Percentiles rank a stretch among this genome's conserved stretches.
Evolutionary conservation across 2,113 vertebrate species (phyloP).

Genomic region (Dromas ardeola): DNA sequence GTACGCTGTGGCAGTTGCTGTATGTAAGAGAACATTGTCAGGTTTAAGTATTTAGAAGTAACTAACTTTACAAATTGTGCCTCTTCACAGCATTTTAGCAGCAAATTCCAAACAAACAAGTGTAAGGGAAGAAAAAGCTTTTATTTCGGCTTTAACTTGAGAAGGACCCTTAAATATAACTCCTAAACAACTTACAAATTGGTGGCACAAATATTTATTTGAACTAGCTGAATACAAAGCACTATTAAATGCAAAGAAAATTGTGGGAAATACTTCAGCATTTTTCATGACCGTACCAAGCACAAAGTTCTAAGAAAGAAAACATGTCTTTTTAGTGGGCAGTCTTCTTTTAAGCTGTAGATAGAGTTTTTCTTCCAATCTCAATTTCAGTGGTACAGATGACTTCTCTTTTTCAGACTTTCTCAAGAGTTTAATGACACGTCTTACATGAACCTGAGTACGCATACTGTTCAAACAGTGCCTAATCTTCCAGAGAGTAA

Average conservation of each 20-base stretch:
- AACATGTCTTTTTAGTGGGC: neutral
- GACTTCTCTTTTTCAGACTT: neutral
- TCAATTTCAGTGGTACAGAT: neutral
- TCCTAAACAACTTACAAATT: neutral
- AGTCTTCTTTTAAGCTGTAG: neutral
- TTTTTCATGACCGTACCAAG: neutral
- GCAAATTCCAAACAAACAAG: neutral
- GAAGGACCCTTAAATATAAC: neutral
- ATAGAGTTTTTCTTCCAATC: neutral
- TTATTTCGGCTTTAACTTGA: neutral
- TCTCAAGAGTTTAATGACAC: neutral
- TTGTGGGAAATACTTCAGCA: neutral
- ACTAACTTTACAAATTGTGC: neutral
- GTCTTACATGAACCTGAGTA: neutral
- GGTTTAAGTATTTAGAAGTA: neutral
- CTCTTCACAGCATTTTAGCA: neutral
- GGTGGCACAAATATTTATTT: neutral
- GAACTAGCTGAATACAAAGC: neutral
- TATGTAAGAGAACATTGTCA: neutral
- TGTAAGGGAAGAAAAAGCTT: neutral
- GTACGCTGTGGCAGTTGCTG: neutral
- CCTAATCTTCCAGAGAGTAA: neutral
- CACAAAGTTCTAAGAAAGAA: neutral
- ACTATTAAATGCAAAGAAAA: neutral
- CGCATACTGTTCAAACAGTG: neutral